Conservation (phyloP, 1,140 invertebrate genomes). For the Pemphigus obesinymphae region DNA sequence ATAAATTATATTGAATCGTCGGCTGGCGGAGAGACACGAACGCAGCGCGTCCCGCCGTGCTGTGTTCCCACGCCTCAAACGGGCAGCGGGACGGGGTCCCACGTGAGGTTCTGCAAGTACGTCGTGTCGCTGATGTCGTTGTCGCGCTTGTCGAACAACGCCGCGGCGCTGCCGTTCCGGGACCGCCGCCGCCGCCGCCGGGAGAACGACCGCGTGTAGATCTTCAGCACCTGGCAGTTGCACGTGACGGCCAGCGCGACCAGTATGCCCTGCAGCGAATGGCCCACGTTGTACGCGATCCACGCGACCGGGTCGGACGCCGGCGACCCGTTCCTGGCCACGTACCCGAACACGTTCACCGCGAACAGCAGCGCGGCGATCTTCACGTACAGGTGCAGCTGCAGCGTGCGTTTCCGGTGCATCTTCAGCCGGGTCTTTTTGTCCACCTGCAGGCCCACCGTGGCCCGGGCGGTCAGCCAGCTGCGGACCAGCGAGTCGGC, state of each 20-base stretch:
- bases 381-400: constrained; percentile 60
- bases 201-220: constrained; percentile 41
- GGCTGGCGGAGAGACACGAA: too few species aligned
- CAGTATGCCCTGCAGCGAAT: constrained; percentile 57
- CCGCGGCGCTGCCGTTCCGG: not conserved
- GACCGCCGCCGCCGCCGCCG: constrained; percentile 13
- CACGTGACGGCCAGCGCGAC: constrained; percentile 62
- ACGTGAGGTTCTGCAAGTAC: constrained; percentile 24
- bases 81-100: constrained; percentile 30
- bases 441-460: constrained; percentile 56
- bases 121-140: constrained; percentile 33
- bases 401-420: constrained; percentile 56
- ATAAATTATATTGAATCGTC: too few species aligned
- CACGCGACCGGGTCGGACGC: constrained; percentile 47
- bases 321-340: constrained; percentile 33
- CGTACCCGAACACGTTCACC: constrained; percentile 46
- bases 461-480: constrained; percentile 53
- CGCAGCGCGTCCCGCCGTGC: not conserved
- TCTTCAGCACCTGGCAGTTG: constrained; percentile 53
- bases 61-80: not conserved
- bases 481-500: constrained; percentile 53
- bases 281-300: constrained; percentile 54
- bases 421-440: constrained; percentile 58
- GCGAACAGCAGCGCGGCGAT: constrained; percentile 48
- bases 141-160: constrained; percentile 32